Base-by-base conservation (phyloP, 2,888 invertebrate genomes). In the Eristalis intricaria region DNA sequence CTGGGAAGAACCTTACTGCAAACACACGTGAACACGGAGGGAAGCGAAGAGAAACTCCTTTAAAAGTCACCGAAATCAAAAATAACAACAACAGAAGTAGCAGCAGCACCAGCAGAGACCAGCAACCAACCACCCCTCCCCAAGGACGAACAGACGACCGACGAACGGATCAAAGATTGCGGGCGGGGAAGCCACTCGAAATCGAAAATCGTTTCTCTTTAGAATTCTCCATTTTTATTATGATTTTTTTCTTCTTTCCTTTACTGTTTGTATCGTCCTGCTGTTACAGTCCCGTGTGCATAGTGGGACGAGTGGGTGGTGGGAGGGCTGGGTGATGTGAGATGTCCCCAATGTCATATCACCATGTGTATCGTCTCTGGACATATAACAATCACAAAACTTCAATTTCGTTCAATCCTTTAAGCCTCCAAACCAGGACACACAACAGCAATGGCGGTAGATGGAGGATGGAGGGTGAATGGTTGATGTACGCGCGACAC, bases 351-450 rank as follows among this genome's bases (percentile, higher is more conserved):
- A 83, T 87, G 87, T 63, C 75, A 78, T 79, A 84, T 80, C 84
- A 68, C 64, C 82, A 58, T 87, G 79, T 87, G 79, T 87, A 79
- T 84, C 76, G 79, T 60, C 79, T 80, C 76, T 87, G 84, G 84
- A 87, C 80, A 65, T 76, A 88, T 76, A 84, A 81, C 84, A 88
- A 88, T 84, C 80, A 88, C 68, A 84, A 87, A 84, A 84, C 88
- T 88, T 81, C 84, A 88, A 84, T 84, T 88, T 50, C 77, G 77
- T 78, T 78, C 69, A 88, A 88, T 88, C 88, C 88, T 81, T 88
- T 84, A 84, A 88, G 77, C 84, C 79, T 84, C 50, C 64, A 15
- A 26, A 69, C 69, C 77, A 73, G 73, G 75, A 73, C 69, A 26
- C 43, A 63, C 11, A 32, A 58, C 40, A 0, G 29, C 4, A 4